Percentiles rank a stretch among this genome's conserved stretches.
These are phyloP conservation scores for western clawed frog (Xenopus tropicalis) DNA, from an alignment of 2,113 vertebrate genomes.

Conservation along the genomic window DNA sequence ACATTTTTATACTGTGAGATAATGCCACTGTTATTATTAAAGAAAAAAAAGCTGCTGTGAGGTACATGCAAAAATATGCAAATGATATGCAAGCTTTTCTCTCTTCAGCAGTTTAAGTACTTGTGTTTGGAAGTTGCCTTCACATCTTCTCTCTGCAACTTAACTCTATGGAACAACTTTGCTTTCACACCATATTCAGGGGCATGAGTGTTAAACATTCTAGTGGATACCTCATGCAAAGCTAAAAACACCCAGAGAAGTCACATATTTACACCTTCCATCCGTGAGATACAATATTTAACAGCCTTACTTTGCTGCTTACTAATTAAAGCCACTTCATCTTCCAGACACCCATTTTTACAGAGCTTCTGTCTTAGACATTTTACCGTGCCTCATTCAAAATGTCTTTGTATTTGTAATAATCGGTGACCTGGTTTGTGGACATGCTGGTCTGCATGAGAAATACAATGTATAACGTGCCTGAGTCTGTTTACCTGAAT, in stretches of 20 bases:
- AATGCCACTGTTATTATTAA: no score
- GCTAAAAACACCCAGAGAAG: constrained; percentile 9
- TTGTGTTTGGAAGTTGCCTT: neutral
- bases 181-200: neutral
- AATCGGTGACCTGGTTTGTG: constrained; percentile 19
- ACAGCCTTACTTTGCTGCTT: constrained; percentile 7
- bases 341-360: neutral
- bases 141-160: neutral
- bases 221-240: neutral
- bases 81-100: neutral
- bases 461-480: neutral
- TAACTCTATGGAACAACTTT: neutral
- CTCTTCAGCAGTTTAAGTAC: neutral
- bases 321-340: neutral
- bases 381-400: neutral
- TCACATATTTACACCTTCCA: constrained; percentile 32
- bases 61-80: no score
- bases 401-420: neutral
- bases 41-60: no score
- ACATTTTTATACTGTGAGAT: no score
- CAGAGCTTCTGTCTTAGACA: neutral
- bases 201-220: neutral
- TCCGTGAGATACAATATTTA: constrained; percentile 30
- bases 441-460: neutral
- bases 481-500: neutral